Conservation (phyloP, 2,888 invertebrate species). For the Leistus spinibarbis region DNA sequence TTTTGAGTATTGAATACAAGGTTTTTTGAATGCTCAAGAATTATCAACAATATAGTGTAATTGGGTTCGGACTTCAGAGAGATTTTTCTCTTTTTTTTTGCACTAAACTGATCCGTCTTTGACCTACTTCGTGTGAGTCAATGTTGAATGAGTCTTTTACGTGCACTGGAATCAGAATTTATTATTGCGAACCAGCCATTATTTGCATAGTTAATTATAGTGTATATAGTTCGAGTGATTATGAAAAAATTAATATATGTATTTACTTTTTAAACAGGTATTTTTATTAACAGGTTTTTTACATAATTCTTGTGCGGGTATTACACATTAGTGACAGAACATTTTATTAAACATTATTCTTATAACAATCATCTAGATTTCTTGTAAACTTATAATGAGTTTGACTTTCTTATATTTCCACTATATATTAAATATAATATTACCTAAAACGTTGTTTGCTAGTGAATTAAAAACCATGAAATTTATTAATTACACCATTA, state of each 20-base stretch:
- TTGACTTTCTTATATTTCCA: too few relatives aligned
- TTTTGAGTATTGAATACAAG: neutral
- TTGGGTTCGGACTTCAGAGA: neutral
- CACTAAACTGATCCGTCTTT: constrained; percentile 7
- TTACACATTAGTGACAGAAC: too few relatives aligned
- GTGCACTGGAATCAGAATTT: neutral
- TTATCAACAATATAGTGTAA: neutral
- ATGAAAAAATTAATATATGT: neutral
- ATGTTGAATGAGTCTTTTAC: constrained; percentile 1
- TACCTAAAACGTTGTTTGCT: neutral
- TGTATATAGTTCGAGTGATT: neutral
- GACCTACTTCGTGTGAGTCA: constrained; percentile 10
- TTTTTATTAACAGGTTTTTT: neutral
- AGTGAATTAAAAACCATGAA: neutral
- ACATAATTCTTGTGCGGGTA: too few relatives aligned
- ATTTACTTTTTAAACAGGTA: neutral
- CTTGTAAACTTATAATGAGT: too few relatives aligned
- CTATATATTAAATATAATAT: too few relatives aligned
- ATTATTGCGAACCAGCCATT: neutral
- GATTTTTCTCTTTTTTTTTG: neutral
- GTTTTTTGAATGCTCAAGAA: neutral
- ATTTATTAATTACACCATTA: neutral
- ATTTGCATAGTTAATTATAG: neutral
- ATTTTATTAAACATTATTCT: too few relatives aligned
- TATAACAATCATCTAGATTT: too few relatives aligned